Percentiles rank a stretch among this genome's conserved stretches.
These are phyloP conservation scores for Perca flavescens DNA, from an alignment of 2,113 vertebrate genomes.

Conservation along the genomic window DNA sequence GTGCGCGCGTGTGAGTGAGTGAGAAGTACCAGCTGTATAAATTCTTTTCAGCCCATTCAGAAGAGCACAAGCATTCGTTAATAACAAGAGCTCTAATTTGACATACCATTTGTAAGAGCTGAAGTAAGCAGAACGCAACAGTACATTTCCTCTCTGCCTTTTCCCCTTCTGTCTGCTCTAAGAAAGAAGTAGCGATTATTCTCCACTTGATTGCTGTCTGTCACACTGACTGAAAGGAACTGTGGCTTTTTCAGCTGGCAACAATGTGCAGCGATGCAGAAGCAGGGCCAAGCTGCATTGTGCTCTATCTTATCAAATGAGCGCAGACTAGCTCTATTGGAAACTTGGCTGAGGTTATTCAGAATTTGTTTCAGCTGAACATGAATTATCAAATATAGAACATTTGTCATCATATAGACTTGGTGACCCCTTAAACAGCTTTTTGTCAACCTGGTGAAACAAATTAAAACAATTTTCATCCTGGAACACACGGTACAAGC, in stretches of 20 bases:
- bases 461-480: neutral
- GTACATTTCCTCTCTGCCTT: constrained; percentile 40
- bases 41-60: constrained; percentile 44
- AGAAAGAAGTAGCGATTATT: constrained; percentile 46
- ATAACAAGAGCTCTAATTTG: constrained; percentile 44
- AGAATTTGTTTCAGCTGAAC: constrained; percentile 7
- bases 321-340: neutral
- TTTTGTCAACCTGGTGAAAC: neutral
- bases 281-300: constrained; percentile 28
- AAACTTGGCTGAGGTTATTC: constrained; percentile 28
- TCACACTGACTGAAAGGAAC: constrained; percentile 55
- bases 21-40: constrained; percentile 40
- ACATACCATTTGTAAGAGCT: constrained; percentile 24
- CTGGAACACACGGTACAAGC: neutral
- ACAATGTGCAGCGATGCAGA: constrained; percentile 43
- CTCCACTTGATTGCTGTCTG: constrained; percentile 55
- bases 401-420: neutral
- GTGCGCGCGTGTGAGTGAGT: neutral
- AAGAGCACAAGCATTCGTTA: constrained; percentile 44
- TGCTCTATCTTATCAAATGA: constrained; percentile 46
- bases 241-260: constrained; percentile 21
- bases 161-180: constrained; percentile 9
- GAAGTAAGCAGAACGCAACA: constrained; percentile 42
- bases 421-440: neutral
- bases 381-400: neutral